These are phyloP conservation scores for Drosophila nebulosa DNA, from an alignment of 1,140 invertebrate species.

Conservation along the genomic window DNA sequence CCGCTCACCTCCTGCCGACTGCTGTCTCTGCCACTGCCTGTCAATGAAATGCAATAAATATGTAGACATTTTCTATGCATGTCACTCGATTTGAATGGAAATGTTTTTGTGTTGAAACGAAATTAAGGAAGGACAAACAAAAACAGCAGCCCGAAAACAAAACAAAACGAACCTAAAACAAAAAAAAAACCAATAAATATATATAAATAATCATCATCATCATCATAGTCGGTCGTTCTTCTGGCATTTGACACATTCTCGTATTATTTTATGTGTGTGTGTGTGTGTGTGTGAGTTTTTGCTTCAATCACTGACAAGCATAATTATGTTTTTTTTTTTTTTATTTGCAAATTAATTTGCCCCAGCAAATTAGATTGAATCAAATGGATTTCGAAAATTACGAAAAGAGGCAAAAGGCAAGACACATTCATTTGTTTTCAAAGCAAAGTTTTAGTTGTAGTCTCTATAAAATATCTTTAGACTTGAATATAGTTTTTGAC, in stretches of 20 bases:
- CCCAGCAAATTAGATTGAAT: neutral
- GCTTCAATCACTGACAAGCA: conserved; percentile 5
- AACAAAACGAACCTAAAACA: neutral
- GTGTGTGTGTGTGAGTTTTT: neutral
- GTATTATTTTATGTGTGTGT: conserved; percentile 5
- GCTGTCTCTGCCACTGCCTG: conserved; percentile 12
- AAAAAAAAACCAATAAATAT: conserved; percentile 4
- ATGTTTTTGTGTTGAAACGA: conserved; percentile 29
- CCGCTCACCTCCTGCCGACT: too few relatives aligned
- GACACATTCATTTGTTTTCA: neutral
- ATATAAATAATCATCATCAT: neutral
- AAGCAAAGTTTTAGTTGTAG: too few relatives aligned
- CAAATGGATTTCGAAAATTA: neutral
- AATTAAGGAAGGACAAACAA: conserved; percentile 18
- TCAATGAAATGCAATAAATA: conserved; percentile 61
- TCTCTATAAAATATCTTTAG: too few relatives aligned
- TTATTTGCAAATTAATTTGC: neutral
- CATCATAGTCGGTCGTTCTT: neutral
- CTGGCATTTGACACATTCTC: conserved; percentile 21
- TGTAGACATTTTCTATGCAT: conserved; percentile 40
- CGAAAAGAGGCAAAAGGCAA: neutral
- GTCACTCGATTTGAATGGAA: conserved; percentile 40
- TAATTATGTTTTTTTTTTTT: conserved; percentile 1
- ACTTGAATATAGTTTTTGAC: too few relatives aligned
- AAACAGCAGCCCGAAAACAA: neutral